Percentiles rank a stretch among this genome's conserved stretches.
phyloP scores from a whole-genome alignment of 2,797 vertebrate species.

The Amphiprion clarkii region DNA sequence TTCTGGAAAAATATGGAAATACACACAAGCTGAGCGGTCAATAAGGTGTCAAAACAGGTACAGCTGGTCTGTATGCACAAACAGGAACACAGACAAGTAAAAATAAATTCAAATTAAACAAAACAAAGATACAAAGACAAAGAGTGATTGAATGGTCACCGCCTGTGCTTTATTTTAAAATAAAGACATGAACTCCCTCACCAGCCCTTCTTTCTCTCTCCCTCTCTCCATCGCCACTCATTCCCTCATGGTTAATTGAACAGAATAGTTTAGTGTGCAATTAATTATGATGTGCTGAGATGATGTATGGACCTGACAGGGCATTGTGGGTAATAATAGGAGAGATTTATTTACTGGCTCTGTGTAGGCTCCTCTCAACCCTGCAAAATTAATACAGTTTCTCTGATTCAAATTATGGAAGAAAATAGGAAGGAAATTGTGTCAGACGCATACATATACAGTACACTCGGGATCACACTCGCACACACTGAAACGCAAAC shows the following conservation, averaged over 20 bases:
- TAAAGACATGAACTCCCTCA: constrained; percentile 42
- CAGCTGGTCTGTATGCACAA: constrained; percentile 9
- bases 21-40: constrained; percentile 35
- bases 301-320: constrained; percentile 87
- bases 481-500: constrained; percentile 24
- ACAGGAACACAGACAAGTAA: constrained; percentile 26
- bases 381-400: constrained; percentile 86
- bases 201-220: constrained; percentile 23
- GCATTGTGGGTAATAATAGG: constrained; percentile 86
- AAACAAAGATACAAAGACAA: constrained; percentile 32
- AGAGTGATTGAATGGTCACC: constrained; percentile 47
- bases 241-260: constrained; percentile 86
- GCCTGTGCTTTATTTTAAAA: constrained; percentile 58
- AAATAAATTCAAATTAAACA: constrained; percentile 13
- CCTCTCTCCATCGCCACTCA: constrained; percentile 52
- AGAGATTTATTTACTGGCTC: constrained; percentile 87
- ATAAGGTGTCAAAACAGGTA: constrained; percentile 34
- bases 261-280: constrained; percentile 87
- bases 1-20: constrained; percentile 65
- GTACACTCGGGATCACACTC: constrained; percentile 68
- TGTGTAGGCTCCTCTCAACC: constrained; percentile 75
- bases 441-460: constrained; percentile 78
- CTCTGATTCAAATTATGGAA: constrained; percentile 87
- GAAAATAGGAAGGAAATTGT: constrained; percentile 87
- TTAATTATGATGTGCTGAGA: constrained; percentile 88